Evolutionary conservation across 2,888 invertebrate genomes (phyloP).

Genomic region (Hirtodrosophila cameraria): DNA sequence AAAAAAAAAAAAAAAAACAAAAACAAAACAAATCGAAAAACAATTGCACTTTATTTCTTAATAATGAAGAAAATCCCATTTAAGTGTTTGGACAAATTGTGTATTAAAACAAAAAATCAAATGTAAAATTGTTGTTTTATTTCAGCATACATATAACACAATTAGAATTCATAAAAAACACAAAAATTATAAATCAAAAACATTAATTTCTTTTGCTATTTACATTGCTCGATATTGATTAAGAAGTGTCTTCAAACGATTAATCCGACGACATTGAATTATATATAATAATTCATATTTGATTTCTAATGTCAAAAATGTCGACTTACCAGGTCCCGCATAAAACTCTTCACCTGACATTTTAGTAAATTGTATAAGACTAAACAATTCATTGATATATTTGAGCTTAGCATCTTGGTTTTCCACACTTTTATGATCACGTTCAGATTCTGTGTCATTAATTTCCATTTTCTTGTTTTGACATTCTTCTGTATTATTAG

Average conservation of each 20-base stretch:
- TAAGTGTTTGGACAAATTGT: slow-evolving; percentile 82
- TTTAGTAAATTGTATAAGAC: not conserved
- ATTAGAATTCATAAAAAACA: not conserved
- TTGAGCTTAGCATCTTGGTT: not conserved
- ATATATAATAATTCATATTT: slow-evolving; percentile 22
- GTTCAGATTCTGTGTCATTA: too few species aligned
- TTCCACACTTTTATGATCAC: not conserved
- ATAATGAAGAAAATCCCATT: slow-evolving; percentile 79
- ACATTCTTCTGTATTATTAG: not conserved
- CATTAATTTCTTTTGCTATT: not conserved
- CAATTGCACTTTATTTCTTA: slow-evolving; percentile 82
- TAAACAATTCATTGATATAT: not conserved
- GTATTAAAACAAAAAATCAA: slow-evolving; percentile 70
- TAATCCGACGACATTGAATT: slow-evolving; percentile 4
- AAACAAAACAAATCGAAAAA: slow-evolving; percentile 64
- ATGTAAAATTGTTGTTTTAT: slow-evolving; percentile 50
- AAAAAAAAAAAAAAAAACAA: slow-evolving; percentile 47
- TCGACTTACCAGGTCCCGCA: slow-evolving; percentile 26
- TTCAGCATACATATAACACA: slow-evolving; percentile 3
- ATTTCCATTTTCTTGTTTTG: not conserved
- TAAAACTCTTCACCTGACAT: slow-evolving; percentile 13
- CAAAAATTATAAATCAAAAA: too few species aligned
- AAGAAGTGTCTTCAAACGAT: not conserved
- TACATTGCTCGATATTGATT: slow-evolving; percentile 6
- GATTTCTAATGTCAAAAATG: not conserved